These are phyloP conservation scores for Solenopsis fugax DNA, from an alignment of 1,140 invertebrate species.

Conservation along the genomic window DNA sequence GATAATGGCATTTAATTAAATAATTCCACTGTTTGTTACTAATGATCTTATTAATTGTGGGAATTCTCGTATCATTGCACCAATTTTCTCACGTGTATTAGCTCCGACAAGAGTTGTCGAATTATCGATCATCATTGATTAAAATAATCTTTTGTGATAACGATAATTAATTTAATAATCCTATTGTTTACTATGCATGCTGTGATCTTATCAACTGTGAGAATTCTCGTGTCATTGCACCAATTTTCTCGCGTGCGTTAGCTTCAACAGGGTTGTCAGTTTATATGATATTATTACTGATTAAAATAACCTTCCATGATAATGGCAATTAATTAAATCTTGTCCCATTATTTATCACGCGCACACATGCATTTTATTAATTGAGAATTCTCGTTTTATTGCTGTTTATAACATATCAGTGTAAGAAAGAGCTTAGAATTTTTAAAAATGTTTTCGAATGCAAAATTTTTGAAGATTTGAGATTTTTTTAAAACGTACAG, in stretches of 20 bases:
- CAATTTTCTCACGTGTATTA: neutral
- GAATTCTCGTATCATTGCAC: neutral
- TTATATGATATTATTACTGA: neutral
- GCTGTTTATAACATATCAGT: neutral
- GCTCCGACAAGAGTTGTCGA: neutral
- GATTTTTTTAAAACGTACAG: neutral
- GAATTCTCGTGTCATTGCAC: neutral
- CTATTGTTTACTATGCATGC: neutral
- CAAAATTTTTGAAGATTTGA: neutral
- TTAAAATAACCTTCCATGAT: conserved; percentile 29
- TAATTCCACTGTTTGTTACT: neutral
- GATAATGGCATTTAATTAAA: conserved; percentile 30
- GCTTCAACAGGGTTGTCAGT: neutral
- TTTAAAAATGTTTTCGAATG: neutral
- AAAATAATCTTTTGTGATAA: conserved; percentile 25
- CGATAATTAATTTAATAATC: conserved; percentile 25
- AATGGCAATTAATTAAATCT: conserved; percentile 36
- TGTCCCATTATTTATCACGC: neutral
- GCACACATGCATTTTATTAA: neutral
- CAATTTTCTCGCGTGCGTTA: neutral
- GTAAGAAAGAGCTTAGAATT: too few species aligned
- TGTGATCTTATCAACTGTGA: neutral
- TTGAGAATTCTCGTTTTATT: neutral
- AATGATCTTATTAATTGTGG: neutral
- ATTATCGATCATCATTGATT: conserved; percentile 6